A percentile compares a stretch with the other conserved stretches of the same genome.
These are phyloP conservation scores for Chromobotia macracanthus DNA, from an alignment of 2,797 vertebrate genomes.

Conservation along the genomic window DNA sequence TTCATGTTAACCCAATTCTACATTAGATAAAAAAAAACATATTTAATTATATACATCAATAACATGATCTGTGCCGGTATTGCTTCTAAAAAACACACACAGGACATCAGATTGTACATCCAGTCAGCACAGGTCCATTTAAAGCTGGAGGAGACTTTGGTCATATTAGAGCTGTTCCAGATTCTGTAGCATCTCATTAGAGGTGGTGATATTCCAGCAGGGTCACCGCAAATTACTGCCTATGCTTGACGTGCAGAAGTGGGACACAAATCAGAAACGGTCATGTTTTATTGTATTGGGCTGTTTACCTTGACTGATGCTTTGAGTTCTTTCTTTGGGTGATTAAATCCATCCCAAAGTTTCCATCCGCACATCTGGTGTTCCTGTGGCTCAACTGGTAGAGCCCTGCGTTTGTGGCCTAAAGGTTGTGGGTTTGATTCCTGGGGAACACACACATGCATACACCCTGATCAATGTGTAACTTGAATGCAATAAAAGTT, in stretches of 20 bases:
- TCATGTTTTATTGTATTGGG: too few relatives aligned
- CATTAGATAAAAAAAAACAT: neutral
- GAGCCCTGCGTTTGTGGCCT: too few relatives aligned
- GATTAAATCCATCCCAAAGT: neutral
- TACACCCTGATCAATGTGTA: too few relatives aligned
- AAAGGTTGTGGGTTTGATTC: too few relatives aligned
- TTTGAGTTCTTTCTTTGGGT: neutral
- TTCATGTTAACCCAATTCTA: neutral
- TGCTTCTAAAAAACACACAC: neutral
- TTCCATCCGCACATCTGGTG: too few relatives aligned
- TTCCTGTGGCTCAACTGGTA: too few relatives aligned
- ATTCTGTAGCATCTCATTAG: neutral
- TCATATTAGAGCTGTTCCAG: too few relatives aligned
- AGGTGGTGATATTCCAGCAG: neutral
- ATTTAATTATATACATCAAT: neutral
- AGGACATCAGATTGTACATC: neutral
- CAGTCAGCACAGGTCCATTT: neutral
- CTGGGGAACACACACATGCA: too few relatives aligned
- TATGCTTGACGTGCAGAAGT: neutral
- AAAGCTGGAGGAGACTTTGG: neutral
- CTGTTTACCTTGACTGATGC: neutral
- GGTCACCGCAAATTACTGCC: neutral
- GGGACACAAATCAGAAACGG: neutral
- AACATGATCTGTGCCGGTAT: neutral
- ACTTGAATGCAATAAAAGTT: too few relatives aligned